Evolutionary conservation across 2,113 vertebrate genomes (phyloP), one percentile per base, ranked within the genome.

Genomic region (Trinectes maculatus): DNA sequence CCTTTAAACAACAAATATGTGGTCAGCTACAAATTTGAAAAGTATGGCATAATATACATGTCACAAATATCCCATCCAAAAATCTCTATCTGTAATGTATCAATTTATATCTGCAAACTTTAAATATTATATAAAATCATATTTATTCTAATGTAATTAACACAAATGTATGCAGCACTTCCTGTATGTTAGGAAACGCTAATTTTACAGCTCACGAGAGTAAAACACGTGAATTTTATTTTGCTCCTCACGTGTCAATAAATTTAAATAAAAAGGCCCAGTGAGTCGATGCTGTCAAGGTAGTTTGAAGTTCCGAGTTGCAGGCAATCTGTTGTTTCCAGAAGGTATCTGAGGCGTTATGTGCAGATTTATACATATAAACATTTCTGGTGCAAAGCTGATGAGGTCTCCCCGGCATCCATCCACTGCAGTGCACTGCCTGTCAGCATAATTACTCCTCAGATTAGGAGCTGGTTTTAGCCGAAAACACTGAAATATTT

Each of bases 221-320:
- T 40, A 28, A 77, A 48, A 43, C 37, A 21, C 4, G 40, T 34
- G 2, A 2, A 52, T 46, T 63, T 47, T 37, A 34, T 64, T 76
- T 58, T 28, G 19, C 49, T 24, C 29, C 33, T 57, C 51, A 22
- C 42, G 52, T 64, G 74, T 78, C 74, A 62, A 33, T 73, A 71
- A 79, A 54, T 42, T 39, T 60, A 69, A 79, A 34, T 40, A 19
- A 71, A 51, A 22, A 52, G 46, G 33, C 71, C 74, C 79, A 59
- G 40, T 67, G 43, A 72, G 72, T 60, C 68, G 60, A 67, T 48
- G 77, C 53, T 72, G 80, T 81, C 53, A 76, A 68, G 58, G 58
- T 63, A 53, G 69, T 65, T 75, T 75, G 70, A 74, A 60, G 73
- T 43, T 58, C 66, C 59, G 77, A 79, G n/a, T 73, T 68, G 64